These are phyloP conservation scores for Epinotia demarniana DNA, from an alignment of 2,888 invertebrate genomes.

Conservation along the genomic window DNA sequence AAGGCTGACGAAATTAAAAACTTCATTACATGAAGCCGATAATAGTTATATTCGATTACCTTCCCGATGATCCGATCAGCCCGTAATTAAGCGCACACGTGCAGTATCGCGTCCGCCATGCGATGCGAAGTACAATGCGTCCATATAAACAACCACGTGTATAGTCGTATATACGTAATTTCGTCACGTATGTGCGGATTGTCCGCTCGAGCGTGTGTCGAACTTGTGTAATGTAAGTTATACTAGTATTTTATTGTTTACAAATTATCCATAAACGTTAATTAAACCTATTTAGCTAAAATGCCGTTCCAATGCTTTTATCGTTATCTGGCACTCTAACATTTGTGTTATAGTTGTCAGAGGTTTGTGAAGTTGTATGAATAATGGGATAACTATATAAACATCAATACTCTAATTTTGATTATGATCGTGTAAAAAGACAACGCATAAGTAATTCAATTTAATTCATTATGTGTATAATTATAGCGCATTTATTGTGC, in stretches of 20 bases:
- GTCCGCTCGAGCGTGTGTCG: background rate
- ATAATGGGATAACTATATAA: background rate
- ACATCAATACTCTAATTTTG: background rate
- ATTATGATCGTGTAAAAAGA: background rate
- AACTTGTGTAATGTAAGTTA: background rate
- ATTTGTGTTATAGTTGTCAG: too few species aligned
- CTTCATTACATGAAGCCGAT: slow-evolving; percentile 10
- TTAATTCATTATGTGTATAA: too few species aligned
- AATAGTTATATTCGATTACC: slow-evolving; percentile 11
- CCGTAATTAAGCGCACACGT: slow-evolving; percentile 23
- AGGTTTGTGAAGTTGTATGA: too few species aligned
- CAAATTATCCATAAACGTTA: too few species aligned
- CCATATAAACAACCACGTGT: background rate
- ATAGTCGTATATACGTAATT: background rate
- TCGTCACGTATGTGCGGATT: slow-evolving; percentile 8
- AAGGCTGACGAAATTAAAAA: slow-evolving; percentile 9
- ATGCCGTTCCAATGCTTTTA: too few species aligned
- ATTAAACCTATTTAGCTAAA: too few species aligned
- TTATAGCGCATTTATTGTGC: too few species aligned
- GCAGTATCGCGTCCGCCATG: slow-evolving; percentile 9
- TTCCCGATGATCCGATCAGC: slow-evolving; percentile 19
- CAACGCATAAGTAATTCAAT: background rate
- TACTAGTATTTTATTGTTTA: background rate
- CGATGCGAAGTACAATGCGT: slow-evolving; percentile 13
- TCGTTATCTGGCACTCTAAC: too few species aligned